Evolutionary conservation across 1,140 invertebrate genomes (phyloP), one percentile per base, ranked within the genome.

Genomic region (Rhizoglyphus robini): DNA sequence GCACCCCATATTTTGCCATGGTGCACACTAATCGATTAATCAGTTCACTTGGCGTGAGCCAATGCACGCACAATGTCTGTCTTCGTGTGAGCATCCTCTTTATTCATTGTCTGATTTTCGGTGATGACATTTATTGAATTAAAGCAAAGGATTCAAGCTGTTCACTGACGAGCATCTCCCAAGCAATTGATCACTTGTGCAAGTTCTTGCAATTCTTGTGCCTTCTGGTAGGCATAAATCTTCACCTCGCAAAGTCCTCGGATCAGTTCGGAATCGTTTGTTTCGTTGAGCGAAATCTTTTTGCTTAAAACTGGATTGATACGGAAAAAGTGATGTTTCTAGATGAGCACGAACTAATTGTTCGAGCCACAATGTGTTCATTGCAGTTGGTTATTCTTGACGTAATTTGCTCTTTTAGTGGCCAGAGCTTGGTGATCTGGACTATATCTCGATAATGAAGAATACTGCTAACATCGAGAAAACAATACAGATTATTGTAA

Each of bases 201-300:
- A 8, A 41, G 18, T 41, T 41, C 8, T 18, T 41, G 8, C 36
- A 41, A 41, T 41, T 41, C 36, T 8, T 8, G 18, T 18, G 36
- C 8, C 18, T 41, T 41, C 8, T 41, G 36, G 18, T 41, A 49
- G 23, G 25, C 11, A 60, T 91, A 94, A 0, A 85, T 86, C 73
- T 90, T 88, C 1, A 90, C 86, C 72, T 91, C 86, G 93, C 93
- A 97, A 69, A 97, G 81, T 84, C 94, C 88, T 67, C 88, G 84
- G 29, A 92, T 86, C 0, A 97, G 77, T 63, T 82, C 80, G 65
- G 81, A 82, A 75, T 94, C 88, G 51, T 81, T 81, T 61, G 85
- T 89, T 74, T 94, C 91, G 76, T 97, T 89, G 81, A 97, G 85
- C 0, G 82, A 79, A 23, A 96, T 80, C 70, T 96, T 88, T 66